phyloP scores from a whole-genome alignment of 2,888 invertebrate genomes.

The Hydropsyche betteni region DNA sequence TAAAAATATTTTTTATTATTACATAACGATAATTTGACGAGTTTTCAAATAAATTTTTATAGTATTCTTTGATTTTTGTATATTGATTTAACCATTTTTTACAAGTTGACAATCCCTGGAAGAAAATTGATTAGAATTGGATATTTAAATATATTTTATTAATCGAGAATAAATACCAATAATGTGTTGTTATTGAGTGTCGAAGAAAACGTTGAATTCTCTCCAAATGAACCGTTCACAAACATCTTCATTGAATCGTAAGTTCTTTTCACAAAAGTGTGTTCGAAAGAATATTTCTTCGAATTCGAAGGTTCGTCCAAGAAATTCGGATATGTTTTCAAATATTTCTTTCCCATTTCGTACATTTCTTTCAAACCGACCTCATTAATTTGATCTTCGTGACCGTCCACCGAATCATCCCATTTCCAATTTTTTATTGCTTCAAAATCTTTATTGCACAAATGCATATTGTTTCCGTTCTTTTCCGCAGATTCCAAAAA shows the following conservation, averaged over 20 bases:
- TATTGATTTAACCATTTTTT: too few relatives aligned
- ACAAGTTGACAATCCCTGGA: too few relatives aligned
- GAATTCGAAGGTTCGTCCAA: conserved; percentile 61
- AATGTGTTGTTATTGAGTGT: too few relatives aligned
- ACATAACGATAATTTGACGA: too few relatives aligned
- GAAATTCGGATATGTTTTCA: conserved; percentile 66
- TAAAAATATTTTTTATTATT: too few relatives aligned
- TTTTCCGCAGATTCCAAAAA: too few relatives aligned
- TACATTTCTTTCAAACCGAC: conserved; percentile 73
- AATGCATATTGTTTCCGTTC: neutral
- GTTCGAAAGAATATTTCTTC: conserved; percentile 68
- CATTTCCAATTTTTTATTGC: conserved; percentile 73
- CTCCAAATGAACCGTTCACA: conserved; percentile 64
- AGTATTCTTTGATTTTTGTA: too few relatives aligned
- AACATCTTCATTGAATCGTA: conserved; percentile 70
- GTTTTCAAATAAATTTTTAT: too few relatives aligned
- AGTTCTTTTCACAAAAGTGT: conserved; percentile 69
- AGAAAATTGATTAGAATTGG: too few relatives aligned
- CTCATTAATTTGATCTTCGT: conserved; percentile 68
- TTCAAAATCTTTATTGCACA: conserved; percentile 73
- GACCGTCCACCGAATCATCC: conserved; percentile 68
- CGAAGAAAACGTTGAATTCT: conserved; percentile 39
- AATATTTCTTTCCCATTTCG: conserved; percentile 70
- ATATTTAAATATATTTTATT: too few relatives aligned
- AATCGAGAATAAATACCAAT: too few relatives aligned